These are phyloP conservation scores for Podarcis lilfordi DNA, from an alignment of 2,797 vertebrate species.

Conservation along the genomic window DNA sequence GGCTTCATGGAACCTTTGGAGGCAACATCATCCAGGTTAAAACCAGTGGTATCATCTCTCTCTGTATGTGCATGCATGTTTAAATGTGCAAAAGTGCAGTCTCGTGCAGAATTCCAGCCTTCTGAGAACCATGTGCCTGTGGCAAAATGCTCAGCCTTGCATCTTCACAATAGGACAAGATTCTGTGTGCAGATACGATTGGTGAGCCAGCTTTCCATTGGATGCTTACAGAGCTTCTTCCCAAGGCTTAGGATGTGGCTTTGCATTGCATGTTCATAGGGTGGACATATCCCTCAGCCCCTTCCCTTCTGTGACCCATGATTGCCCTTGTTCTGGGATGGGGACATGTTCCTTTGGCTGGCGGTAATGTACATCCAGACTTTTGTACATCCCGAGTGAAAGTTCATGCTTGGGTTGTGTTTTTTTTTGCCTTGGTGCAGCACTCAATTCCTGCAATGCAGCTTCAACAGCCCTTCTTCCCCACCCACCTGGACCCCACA, in stretches of 20 bases:
- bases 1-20: conserved; percentile 95
- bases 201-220: neutral
- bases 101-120: neutral
- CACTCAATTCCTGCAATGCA: conserved; percentile 97
- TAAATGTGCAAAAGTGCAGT: neutral
- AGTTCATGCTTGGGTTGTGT: no score
- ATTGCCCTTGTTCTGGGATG: no score
- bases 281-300: neutral
- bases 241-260: no score
- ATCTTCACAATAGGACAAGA: neutral
- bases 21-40: conserved; percentile 98
- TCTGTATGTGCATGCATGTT: no score
- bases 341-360: neutral
- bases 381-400: neutral
- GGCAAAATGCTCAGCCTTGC: neutral
- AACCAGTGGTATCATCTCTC: neutral
- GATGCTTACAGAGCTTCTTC: neutral
- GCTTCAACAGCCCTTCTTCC: conserved; percentile 96
- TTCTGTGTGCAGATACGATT: neutral
- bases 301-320: no score
- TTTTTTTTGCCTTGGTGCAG: conserved; percentile 69
- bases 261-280: neutral
- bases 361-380: neutral
- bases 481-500: conserved; percentile 98
- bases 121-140: neutral